Conservation (phyloP, 2,888 invertebrate genomes). For the Leptinotarsa juncta region DNA sequence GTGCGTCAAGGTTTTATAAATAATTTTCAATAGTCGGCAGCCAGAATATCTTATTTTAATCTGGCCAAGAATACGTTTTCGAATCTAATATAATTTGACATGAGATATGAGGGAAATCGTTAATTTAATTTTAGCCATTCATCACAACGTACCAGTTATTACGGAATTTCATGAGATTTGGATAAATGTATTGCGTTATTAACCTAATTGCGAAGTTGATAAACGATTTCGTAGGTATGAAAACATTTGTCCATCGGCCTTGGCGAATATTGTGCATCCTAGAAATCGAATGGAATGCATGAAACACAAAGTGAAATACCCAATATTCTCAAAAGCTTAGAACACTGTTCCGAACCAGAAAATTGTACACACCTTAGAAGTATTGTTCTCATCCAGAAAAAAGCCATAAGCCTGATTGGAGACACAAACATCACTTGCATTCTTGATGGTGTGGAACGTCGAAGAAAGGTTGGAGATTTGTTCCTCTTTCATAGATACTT, state of each 20-base stretch:
- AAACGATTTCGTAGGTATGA: background rate
- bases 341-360: no score
- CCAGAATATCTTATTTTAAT: slow-evolving; percentile 37
- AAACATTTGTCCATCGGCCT: background rate
- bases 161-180: slow-evolving; percentile 2
- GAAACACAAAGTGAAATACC: no score
- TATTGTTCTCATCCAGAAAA: no score
- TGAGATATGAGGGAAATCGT: slow-evolving; percentile 33
- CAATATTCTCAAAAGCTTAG: no score
- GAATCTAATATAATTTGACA: slow-evolving; percentile 40
- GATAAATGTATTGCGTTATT: background rate
- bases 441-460: no score
- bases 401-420: no score
- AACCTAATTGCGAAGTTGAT: background rate
- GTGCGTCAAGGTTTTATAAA: slow-evolving; percentile 48
- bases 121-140: slow-evolving; percentile 33
- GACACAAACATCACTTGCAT: no score
- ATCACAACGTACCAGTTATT: slow-evolving; percentile 26
- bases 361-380: no score
- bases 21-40: slow-evolving; percentile 42
- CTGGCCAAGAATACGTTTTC: slow-evolving; percentile 41
- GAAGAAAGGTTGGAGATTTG: no score
- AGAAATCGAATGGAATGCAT: no score
- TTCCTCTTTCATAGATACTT: no score
- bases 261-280: no score